Conservation (phyloP, 2,113 vertebrate genomes). For the Synodontis membranacea region DNA sequence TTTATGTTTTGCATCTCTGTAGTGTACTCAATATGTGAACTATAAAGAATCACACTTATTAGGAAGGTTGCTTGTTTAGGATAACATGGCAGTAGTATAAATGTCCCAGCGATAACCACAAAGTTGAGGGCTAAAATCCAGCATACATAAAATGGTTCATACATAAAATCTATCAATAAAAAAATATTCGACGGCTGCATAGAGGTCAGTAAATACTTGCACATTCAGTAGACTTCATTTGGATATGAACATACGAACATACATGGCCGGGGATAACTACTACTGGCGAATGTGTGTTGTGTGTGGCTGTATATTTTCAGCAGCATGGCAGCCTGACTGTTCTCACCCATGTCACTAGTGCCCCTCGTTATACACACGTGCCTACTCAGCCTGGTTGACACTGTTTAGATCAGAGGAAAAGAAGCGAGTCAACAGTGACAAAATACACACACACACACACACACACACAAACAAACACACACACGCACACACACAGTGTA, state of each 20-base stretch:
- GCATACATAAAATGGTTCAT: background rate
- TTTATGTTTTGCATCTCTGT: background rate
- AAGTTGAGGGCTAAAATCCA: background rate
- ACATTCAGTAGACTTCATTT: background rate
- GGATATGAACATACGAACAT: background rate
- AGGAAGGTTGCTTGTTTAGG: background rate
- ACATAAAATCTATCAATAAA: background rate
- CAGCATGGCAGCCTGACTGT: slow-evolving; percentile 57
- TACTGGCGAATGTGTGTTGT: slow-evolving; percentile 41
- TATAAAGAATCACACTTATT: background rate
- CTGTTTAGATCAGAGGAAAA: slow-evolving; percentile 32
- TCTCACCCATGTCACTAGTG: slow-evolving; percentile 59
- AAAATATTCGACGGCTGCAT: background rate
- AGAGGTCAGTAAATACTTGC: background rate
- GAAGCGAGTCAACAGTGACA: slow-evolving; percentile 46
- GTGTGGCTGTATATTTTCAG: slow-evolving; percentile 58
- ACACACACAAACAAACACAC: slow-evolving; percentile 20
- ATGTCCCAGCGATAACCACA: background rate
- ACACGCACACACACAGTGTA: background rate
- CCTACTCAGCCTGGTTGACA: slow-evolving; percentile 7
- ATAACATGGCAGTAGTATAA: background rate
- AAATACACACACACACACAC: slow-evolving; percentile 25
- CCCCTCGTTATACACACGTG: slow-evolving; percentile 42
- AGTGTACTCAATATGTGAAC: background rate
- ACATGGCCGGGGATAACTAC: background rate